phyloP scores from a whole-genome alignment of 92 coral and sea anemone genomes.

The Zoanthus solanderi region DNA sequence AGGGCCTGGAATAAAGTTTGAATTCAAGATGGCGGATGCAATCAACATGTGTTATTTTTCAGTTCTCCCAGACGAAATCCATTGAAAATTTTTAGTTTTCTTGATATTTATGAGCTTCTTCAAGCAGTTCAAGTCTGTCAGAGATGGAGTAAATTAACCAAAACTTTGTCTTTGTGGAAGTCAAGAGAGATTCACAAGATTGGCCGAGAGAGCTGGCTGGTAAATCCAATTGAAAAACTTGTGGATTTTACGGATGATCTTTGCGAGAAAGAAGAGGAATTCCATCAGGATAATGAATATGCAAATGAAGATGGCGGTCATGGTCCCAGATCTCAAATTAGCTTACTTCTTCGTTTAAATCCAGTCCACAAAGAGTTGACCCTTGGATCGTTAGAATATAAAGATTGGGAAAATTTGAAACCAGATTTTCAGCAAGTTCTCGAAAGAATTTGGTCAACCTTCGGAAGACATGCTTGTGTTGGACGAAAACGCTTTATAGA shows the following conservation, averaged over 20 bases:
- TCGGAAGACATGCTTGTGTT: conserved; percentile 44
- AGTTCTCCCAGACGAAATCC: not conserved
- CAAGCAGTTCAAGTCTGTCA: conserved; percentile 49
- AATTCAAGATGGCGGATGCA: not conserved
- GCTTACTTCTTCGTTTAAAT: conserved; percentile 15
- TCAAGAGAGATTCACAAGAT: conserved; percentile 40
- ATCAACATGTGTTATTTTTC: not conserved
- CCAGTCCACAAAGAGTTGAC: conserved; percentile 16
- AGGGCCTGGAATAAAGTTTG: no score
- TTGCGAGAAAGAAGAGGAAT: conserved; percentile 7
- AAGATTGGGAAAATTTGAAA: conserved; percentile 1
- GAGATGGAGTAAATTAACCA: conserved; percentile 53
- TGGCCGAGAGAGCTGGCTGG: conserved; percentile 68
- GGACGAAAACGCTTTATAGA: conserved; percentile 25
- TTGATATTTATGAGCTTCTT: not conserved
- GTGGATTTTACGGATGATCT: not conserved
- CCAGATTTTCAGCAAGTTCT: conserved; percentile 6
- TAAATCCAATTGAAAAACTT: conserved; percentile 44
- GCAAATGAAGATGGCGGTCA: not conserved
- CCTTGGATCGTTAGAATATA: not conserved
- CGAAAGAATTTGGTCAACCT: conserved; percentile 15
- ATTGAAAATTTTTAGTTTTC: not conserved
- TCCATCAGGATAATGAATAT: not conserved
- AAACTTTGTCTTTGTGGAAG: conserved; percentile 54
- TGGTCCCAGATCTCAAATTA: conserved; percentile 38